phyloP scores from a whole-genome alignment of 2,113 vertebrate species.

The Fregetta grallaria region DNA sequence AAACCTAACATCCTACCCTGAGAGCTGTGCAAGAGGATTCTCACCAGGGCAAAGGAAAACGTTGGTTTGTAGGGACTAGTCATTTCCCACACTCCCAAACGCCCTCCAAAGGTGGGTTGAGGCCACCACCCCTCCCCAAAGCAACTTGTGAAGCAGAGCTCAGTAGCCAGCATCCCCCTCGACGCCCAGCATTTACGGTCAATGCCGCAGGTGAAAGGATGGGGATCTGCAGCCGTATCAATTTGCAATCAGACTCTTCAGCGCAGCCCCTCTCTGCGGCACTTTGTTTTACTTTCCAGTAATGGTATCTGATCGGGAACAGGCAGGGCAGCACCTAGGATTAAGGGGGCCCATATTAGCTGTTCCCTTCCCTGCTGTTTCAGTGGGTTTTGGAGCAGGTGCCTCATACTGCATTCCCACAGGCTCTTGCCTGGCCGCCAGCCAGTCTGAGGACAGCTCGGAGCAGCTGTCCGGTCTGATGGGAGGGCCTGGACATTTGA shows the following conservation, averaged over 20 bases:
- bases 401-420: background rate
- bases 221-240: background rate
- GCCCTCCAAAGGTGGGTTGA: background rate
- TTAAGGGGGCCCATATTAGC: background rate
- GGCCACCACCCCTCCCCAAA: background rate
- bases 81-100: background rate
- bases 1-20: background rate
- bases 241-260: background rate
- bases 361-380: background rate
- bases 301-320: background rate
- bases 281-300: background rate
- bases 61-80: background rate
- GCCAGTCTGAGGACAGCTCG: constrained; percentile 65
- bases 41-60: background rate
- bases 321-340: constrained; percentile 42
- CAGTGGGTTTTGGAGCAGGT: constrained; percentile 51
- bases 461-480: constrained; percentile 64
- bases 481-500: constrained; percentile 35
- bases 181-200: accelerated
- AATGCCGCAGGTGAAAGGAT: background rate
- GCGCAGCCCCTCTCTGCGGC: background rate
- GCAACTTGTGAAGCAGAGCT: background rate
- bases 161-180: background rate
- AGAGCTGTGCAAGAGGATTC: background rate
- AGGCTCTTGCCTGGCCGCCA: constrained; percentile 72